Evolutionary conservation across 2,797 vertebrate genomes (phyloP).

Genomic region (Arremon aurantiirostris): DNA sequence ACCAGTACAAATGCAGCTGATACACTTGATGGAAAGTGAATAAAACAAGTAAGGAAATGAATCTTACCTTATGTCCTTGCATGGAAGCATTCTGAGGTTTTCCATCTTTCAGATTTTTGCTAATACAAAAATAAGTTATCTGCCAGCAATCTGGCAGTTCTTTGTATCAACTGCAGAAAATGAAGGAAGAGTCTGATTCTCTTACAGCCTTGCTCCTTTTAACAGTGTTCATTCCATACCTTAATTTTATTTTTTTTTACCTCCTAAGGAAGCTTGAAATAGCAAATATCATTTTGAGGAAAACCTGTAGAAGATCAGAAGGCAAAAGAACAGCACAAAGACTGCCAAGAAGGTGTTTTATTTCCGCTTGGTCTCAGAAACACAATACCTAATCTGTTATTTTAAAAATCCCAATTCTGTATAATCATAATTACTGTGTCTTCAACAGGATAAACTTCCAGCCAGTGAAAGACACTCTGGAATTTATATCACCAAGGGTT

Average conservation of each 20-base stretch:
- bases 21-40: neutral
- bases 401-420: neutral
- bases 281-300: neutral
- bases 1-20: neutral
- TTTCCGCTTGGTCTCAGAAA: neutral
- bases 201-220: neutral
- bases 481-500: neutral
- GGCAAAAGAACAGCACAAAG: neutral
- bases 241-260: neutral
- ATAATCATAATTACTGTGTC: neutral
- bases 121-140: neutral
- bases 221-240: neutral
- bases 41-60: neutral
- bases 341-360: neutral
- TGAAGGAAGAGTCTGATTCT: neutral
- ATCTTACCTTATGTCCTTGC: neutral
- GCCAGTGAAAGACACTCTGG: neutral
- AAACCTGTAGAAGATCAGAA: neutral
- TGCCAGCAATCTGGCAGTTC: neutral
- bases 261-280: neutral
- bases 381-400: neutral
- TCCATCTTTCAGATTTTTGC: neutral
- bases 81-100: neutral
- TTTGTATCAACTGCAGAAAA: neutral
- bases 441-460: neutral